Percentiles rank a stretch among this genome's conserved stretches.
Evolutionary conservation across 2,888 invertebrate genomes (phyloP).

Genomic region (Tenthredo mesomela): DNA sequence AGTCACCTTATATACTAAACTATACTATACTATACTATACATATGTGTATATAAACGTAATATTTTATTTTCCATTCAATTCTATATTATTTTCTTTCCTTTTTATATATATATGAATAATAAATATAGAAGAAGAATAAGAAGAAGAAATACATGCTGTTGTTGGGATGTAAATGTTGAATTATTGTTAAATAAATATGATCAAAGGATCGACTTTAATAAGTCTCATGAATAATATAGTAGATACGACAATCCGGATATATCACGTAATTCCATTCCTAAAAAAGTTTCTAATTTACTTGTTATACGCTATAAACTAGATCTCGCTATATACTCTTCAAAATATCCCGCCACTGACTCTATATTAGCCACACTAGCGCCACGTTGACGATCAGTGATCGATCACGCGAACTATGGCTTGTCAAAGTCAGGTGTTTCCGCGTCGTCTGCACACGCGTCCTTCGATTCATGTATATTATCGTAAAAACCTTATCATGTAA

Average conservation of each 20-base stretch:
- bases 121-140: too few relatives aligned
- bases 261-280: background rate
- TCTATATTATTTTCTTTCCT: background rate
- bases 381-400: background rate
- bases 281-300: too few relatives aligned
- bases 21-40: background rate
- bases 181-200: conserved; percentile 67
- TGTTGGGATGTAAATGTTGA: conserved; percentile 68
- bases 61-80: background rate
- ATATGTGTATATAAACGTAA: background rate
- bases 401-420: conserved; percentile 19
- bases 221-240: background rate
- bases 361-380: background rate
- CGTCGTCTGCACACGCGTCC: conserved; percentile 37
- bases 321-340: background rate
- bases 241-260: background rate
- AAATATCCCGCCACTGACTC: background rate
- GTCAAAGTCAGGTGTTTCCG: conserved; percentile 45
- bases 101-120: background rate
- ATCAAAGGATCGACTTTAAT: conserved; percentile 50
- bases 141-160: conserved; percentile 47
- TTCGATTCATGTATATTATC: background rate
- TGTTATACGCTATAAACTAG: too few relatives aligned
- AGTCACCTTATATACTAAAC: background rate
- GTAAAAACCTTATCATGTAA: conserved; percentile 8